A percentile compares a stretch with the other conserved stretches of the same genome.
Conservation (phyloP, 2,888 invertebrate species). For the Nycteola revayana region DNA sequence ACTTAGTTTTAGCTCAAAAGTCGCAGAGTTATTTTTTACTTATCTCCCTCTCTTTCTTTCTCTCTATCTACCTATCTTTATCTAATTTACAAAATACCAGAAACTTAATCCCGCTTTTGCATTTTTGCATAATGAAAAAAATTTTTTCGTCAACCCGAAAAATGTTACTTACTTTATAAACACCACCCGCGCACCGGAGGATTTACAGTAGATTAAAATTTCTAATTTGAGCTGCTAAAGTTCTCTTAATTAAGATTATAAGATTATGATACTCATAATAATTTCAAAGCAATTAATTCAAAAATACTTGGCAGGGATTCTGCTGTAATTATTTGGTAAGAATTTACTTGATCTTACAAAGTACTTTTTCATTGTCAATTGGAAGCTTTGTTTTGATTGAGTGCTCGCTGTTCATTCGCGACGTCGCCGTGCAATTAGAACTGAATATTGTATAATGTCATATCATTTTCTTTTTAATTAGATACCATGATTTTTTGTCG, state of each 20-base stretch:
- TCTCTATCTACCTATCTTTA: too few relatives aligned
- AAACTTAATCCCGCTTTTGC: not conserved
- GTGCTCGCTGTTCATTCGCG: too few relatives aligned
- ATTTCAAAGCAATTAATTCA: slow-evolving; percentile 75
- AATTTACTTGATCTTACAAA: too few relatives aligned
- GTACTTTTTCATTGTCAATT: not conserved
- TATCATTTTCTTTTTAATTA: too few relatives aligned
- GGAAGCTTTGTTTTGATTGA: too few relatives aligned
- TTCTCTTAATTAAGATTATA: slow-evolving; percentile 78
- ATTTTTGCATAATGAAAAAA: slow-evolving; percentile 17
- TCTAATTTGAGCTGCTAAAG: slow-evolving; percentile 68
- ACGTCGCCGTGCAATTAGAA: too few relatives aligned
- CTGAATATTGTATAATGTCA: too few relatives aligned
- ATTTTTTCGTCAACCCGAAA: slow-evolving; percentile 35
- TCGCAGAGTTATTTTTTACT: too few relatives aligned
- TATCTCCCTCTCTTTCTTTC: too few relatives aligned
- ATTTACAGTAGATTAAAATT: slow-evolving; percentile 71
- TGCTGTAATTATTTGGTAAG: slow-evolving; percentile 17
- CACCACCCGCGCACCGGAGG: slow-evolving; percentile 44
- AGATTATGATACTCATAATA: slow-evolving; percentile 77
- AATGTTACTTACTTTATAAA: slow-evolving; percentile 48
- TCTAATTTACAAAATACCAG: too few relatives aligned
- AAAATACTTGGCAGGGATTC: slow-evolving; percentile 60
- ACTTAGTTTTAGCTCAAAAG: too few relatives aligned
- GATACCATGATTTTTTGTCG: too few relatives aligned